phyloP scores from a whole-genome alignment of 2,888 invertebrate species.

The Phytoseiulus persimilis region DNA sequence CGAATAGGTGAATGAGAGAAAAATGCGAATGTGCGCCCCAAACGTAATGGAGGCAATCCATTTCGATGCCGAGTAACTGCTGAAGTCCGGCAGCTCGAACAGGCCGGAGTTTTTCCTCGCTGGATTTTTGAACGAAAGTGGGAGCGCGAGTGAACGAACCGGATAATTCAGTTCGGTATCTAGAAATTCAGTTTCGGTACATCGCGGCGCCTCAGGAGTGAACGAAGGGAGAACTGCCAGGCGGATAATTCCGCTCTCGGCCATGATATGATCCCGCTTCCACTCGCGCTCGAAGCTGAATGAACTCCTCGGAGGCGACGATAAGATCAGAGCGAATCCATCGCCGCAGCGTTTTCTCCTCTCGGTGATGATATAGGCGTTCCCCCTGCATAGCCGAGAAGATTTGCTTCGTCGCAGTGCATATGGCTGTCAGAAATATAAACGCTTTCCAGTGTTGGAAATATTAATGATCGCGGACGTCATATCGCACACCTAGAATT shows the following conservation, averaged over 20 bases:
- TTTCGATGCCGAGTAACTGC: neutral
- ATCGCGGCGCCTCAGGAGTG: no score
- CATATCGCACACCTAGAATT: neutral
- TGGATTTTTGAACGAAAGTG: neutral
- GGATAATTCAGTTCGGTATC: neutral
- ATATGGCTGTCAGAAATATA: neutral
- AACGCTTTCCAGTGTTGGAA: neutral
- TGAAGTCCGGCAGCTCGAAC: neutral
- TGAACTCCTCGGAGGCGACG: neutral
- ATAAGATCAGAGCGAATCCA: no score
- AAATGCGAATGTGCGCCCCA: neutral
- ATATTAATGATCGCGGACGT: neutral
- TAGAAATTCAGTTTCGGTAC: no score
- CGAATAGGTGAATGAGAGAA: no score
- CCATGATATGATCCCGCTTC: no score
- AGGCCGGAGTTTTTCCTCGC: neutral
- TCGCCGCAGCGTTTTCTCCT: neutral
- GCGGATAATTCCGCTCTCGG: no score
- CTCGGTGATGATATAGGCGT: neutral
- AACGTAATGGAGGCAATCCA: neutral
- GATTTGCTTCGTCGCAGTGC: no score
- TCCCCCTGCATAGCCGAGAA: neutral
- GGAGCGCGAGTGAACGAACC: no score
- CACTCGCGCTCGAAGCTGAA: no score
- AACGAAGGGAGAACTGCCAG: no score